Evolutionary conservation across 2,113 vertebrate genomes (phyloP), one percentile per base, ranked within the genome.

Genomic region (Ptilorrhoa leucosticta): DNA sequence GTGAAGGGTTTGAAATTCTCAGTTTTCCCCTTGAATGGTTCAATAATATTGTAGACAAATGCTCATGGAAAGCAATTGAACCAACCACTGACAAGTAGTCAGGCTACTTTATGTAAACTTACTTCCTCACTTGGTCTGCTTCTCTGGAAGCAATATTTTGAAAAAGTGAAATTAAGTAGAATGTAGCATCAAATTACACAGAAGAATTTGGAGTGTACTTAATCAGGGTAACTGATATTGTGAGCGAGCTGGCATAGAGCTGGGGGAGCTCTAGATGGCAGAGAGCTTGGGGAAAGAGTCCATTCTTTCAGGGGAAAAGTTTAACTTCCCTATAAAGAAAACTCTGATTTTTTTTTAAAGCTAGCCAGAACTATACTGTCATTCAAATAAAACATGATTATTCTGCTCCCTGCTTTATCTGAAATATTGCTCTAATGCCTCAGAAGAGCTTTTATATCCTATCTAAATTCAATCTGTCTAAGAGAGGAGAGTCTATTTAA

Each of bases 391-490:
- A 94, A 77, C 84, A 91, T 80, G 73, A 57, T 76, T 96, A 54
- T 92, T 73, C 40, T 86, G 33, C 17, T 93, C 64, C 54, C 33
- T 53, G 39, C 66, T 95, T 92, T 94, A 91, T 90, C 78, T 70
- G 64, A 72, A 89, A 51, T 94, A 93, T 40, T 85, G 75, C 77
- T 94, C 60, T 64, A 86, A 88, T 69, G 73, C 91, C 91, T 92
- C 54, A 85, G 83, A 76, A 89, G 60, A 75, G 19, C 63, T 93
- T 72, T 90, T 93, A 27, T 85, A 87, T 89, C 69, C 87, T 79
- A 69, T 92, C 93, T 94, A 94, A 92, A 97, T 94, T 84, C 65
- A 90, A 83, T 94, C 63, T 73, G 80, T 81, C 77, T 96, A 91
- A 93, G 84, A 93, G 53, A 92, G 35, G 63, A 70, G 81, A 96